A percentile compares a stretch with the other conserved stretches of the same genome.
phyloP scores from a whole-genome alignment of 1,140 invertebrate species.

The Papilio polyxenes region DNA sequence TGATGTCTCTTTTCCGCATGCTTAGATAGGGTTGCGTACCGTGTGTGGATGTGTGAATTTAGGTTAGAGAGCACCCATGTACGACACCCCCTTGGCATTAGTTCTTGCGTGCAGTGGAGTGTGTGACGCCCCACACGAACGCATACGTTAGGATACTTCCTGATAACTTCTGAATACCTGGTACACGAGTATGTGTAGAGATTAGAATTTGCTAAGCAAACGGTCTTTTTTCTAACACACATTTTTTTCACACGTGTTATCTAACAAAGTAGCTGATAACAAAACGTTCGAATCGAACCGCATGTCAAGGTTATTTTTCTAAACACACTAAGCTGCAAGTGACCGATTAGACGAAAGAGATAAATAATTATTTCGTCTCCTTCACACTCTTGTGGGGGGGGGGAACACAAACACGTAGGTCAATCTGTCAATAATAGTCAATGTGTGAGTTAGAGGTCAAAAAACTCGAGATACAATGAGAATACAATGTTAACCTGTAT shows the following conservation, averaged over 20 bases:
- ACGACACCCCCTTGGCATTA: conserved; percentile 69
- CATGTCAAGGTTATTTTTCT: not conserved
- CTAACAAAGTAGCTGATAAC: conserved; percentile 46
- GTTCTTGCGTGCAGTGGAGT: conserved; percentile 66
- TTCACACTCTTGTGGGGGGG: not conserved
- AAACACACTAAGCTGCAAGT: not conserved
- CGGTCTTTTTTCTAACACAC: conserved; percentile 72
- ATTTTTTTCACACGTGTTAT: conserved; percentile 52
- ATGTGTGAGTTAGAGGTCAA: conserved; percentile 14
- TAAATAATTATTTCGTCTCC: not conserved
- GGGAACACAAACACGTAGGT: conserved; percentile 8
- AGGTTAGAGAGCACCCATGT: conserved; percentile 61
- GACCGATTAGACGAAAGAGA: conserved; percentile 26
- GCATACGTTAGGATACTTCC: conserved; percentile 69
- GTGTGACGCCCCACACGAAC: conserved; percentile 67
- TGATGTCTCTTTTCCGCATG: conserved; percentile 61
- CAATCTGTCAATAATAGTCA: not conserved
- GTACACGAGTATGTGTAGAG: conserved; percentile 78
- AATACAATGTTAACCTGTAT: not conserved
- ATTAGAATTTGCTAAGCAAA: conserved; percentile 80
- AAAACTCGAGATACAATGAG: not conserved
- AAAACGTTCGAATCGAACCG: not conserved
- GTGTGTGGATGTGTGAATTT: conserved; percentile 59
- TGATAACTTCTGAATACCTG: conserved; percentile 63
- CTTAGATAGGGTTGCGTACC: conserved; percentile 61